phyloP scores from a whole-genome alignment of 2,113 vertebrate genomes.

The Phrynosoma blainvillii region DNA sequence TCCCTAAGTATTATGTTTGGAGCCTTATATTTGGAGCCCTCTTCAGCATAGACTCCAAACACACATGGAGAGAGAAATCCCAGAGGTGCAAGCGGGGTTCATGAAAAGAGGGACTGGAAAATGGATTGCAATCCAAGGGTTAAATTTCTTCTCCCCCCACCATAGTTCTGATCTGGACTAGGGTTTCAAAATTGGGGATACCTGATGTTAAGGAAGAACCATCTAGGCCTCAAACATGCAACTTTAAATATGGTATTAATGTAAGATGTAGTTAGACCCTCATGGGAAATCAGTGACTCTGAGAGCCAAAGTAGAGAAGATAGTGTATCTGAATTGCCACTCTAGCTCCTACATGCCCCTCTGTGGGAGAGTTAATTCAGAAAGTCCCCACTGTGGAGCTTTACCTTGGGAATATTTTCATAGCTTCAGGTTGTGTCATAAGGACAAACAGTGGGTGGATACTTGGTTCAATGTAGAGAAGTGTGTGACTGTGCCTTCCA shows the following conservation, averaged over 20 bases:
- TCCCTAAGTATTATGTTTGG: too few relatives aligned
- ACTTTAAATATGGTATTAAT: not conserved
- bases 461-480: not conserved
- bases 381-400: not conserved
- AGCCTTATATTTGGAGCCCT: too few relatives aligned
- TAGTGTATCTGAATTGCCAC: not conserved
- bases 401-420: conserved; percentile 18
- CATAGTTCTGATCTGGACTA: not conserved
- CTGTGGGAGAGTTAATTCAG: not conserved
- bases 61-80: too few relatives aligned
- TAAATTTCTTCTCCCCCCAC: not conserved
- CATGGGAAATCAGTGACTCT: not conserved
- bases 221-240: too few relatives aligned
- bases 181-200: too few relatives aligned
- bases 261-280: not conserved
- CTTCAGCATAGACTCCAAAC: too few relatives aligned
- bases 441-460: conserved; percentile 1
- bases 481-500: conserved; percentile 13
- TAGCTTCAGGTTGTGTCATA: conserved; percentile 6
- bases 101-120: too few relatives aligned
- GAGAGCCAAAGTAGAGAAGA: not conserved
- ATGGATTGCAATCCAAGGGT: not conserved
- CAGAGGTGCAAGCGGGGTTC: too few relatives aligned
- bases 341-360: not conserved
- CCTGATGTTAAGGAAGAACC: not conserved